Base-by-base conservation (phyloP, 2,113 vertebrate genomes). In the Calidris pygmaea region DNA sequence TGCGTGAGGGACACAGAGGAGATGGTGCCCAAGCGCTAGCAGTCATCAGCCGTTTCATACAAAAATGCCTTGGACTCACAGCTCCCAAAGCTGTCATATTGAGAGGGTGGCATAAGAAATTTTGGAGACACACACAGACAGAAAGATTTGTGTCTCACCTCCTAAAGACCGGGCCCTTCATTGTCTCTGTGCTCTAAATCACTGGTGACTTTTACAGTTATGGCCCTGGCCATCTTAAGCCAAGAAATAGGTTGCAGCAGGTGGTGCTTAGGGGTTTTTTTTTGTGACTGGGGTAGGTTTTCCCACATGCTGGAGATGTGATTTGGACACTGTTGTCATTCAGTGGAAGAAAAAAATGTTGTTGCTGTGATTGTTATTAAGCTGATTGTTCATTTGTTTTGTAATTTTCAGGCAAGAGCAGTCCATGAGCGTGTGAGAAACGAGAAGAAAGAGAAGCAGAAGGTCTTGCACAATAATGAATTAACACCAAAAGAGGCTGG, bases 1-100 rank as follows among this genome's bases (percentile, higher is more conserved):
- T 7, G 12, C 37, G 5, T 0, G 0, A 62, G 39, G 11, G 19
- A 3, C 0, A 2, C 17, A 47, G 48, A 68, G 45, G 45, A 75
- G 26, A 39, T 9, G 9, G 47, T 67, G 34, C 18, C 35, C 6
- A 45, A 65, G 10, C 35, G 20, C 39, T 37, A 21, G 20, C n/a
- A n/a, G 27, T 48, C 8, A 1, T 34, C 3, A 2, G 23, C n/a
- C 17, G 52, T 52, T 78, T 37, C 21, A 10, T 47, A 30, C 21
- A 27, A 29, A 68, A 89, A 55, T 29, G 23, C 10, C 23, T 78
- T 47, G 18, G 43, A 7, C 19, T 73, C 23, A 4, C 20, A 80
- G 5, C 3, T 81, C 20, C 23, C 14, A 14, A 59, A 68, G 29
- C 9, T 76, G 34, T 32, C 26, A 8, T 11, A 0, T 3, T 22